phyloP scores from a whole-genome alignment of 2,888 invertebrate species.

The Athalia rosae region DNA sequence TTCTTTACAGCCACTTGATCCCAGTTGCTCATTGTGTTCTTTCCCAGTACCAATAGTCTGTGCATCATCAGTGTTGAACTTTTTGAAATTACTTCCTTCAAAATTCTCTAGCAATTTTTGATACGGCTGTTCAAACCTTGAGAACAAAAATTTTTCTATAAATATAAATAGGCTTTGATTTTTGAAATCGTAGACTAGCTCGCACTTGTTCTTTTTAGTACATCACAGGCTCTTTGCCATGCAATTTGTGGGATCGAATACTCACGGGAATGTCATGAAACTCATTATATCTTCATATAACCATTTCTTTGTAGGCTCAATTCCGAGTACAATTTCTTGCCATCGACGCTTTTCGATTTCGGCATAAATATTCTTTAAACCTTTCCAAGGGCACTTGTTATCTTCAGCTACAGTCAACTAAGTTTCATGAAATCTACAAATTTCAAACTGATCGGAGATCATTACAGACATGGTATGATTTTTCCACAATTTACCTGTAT shows the following conservation, averaged over 20 bases:
- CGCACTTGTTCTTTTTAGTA: no score
- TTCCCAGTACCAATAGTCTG: background rate
- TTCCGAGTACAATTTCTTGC: slow-evolving; percentile 31
- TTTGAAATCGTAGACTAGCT: background rate
- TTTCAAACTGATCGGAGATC: background rate
- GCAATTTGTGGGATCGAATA: background rate
- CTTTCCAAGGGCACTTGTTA: slow-evolving; percentile 35
- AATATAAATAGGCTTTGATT: background rate
- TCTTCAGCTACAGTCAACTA: slow-evolving; percentile 1
- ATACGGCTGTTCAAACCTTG: slow-evolving; percentile 23
- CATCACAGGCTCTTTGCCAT: no score
- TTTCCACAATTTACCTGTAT: slow-evolving; percentile 9
- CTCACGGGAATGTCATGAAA: slow-evolving; percentile 34
- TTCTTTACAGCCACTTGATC: background rate
- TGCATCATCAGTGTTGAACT: slow-evolving; percentile 3
- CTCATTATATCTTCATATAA: slow-evolving; percentile 31
- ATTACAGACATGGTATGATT: background rate
- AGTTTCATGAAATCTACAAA: background rate
- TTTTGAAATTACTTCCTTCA: slow-evolving; percentile 6
- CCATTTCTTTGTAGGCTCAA: slow-evolving; percentile 21
- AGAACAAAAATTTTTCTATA: background rate
- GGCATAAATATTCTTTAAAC: slow-evolving; percentile 31
- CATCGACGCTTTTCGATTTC: slow-evolving; percentile 34
- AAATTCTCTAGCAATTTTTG: slow-evolving; percentile 15
- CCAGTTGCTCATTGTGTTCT: background rate